phyloP scores from a whole-genome alignment of 2,797 vertebrate species.

The Iguana delicatissima region DNA sequence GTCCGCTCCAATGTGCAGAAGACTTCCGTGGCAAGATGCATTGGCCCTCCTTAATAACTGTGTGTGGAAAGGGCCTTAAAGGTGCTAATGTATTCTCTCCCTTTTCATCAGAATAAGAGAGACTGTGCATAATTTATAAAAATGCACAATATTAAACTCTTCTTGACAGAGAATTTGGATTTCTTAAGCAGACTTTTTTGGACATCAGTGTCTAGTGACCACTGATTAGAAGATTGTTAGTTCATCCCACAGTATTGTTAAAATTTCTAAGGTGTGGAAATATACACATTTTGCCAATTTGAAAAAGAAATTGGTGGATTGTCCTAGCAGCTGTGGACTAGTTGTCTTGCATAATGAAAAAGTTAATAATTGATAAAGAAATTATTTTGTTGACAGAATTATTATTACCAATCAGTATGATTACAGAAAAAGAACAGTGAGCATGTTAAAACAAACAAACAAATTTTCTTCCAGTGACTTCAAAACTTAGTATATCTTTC shows the following conservation, averaged over 20 bases:
- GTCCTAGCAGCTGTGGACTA: conserved; percentile 12
- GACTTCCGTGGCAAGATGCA: too few relatives aligned
- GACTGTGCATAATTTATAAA: neutral
- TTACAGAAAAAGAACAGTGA: neutral
- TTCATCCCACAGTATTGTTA: conserved; percentile 5
- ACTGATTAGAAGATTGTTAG: conserved; percentile 18
- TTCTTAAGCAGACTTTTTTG: neutral
- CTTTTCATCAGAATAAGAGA: neutral
- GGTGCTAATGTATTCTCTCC: neutral
- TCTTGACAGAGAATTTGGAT: neutral
- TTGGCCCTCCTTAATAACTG: too few relatives aligned
- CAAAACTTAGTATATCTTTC: neutral
- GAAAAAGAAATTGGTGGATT: conserved; percentile 5
- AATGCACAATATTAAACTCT: neutral
- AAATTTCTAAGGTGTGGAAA: neutral
- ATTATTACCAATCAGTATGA: neutral
- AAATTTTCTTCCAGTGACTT: neutral
- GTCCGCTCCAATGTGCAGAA: too few relatives aligned
- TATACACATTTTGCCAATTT: neutral
- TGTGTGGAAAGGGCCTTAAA: too few relatives aligned
- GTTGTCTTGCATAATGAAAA: neutral
- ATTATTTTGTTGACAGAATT: conserved; percentile 32
- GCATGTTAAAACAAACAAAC: neutral
- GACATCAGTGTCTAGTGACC: neutral
- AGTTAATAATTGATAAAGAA: neutral